Base-by-base conservation (phyloP, 2,113 vertebrate genomes). In the Ctenodactylus gundi region DNA sequence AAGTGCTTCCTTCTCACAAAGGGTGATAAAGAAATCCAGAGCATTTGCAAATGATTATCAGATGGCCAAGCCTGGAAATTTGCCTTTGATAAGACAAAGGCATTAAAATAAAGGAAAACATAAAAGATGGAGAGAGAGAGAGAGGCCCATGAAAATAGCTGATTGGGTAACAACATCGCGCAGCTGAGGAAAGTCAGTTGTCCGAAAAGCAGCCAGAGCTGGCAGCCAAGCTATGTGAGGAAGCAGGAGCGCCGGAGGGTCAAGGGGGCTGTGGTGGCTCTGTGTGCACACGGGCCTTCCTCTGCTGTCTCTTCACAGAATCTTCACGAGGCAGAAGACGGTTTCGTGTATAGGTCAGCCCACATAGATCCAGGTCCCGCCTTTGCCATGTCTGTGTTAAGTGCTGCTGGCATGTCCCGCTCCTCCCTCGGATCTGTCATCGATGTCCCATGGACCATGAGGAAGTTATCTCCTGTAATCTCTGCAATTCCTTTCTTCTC, bases 21-120 rank as follows among this genome's bases (percentile, higher is more conserved):
- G 87, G 36, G 20, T 53, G 46, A 51, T 60, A 67, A 77, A 84
- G 76, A 81, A 87, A 44, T 18, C 27, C 0, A 20, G 44, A 75
- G 51, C 5, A 60, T 90, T 90, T 78, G 82, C 76, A 88, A 88
- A 77, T 60, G 77, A 77, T 55, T 93, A 76, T 93, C 93, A 91
- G 92, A 82, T 68, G 91, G 92, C 95, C 72, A 88, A 81, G 49
- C 39, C 88, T 92, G 84, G 87, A 94, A 94, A 93, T 80, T 41
- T 94, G 92, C 76, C 93, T 93, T 93, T 34, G 9, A 78, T 55
- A 81, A 97, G 64, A 96, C 94, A 95, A 95, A 95, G 88, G 82
- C 85, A 81, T 87, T 93, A 80, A 96, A 96, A 91, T 77, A 94
- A 94, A 96, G 80, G 44, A 83, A 94, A 93, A 65, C 23, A 89